Evolutionary conservation across 2,888 invertebrate genomes (phyloP), one percentile per base, ranked within the genome.

Genomic region (Eulithis testata): DNA sequence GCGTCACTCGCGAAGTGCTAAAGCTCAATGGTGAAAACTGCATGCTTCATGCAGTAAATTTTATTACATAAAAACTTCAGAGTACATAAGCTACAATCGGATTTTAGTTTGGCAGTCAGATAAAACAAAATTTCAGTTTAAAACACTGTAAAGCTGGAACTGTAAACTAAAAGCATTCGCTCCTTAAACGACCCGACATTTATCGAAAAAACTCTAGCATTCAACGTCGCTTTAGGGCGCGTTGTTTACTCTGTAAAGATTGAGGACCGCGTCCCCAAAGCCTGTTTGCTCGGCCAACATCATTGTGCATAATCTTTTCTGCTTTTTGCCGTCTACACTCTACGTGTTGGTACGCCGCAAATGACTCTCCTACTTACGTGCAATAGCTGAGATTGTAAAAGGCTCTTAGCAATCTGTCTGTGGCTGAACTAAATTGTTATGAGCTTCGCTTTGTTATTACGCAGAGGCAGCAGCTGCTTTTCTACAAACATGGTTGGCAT

Each of bases 261-360:
- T 82, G 84, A 80, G 78, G 76, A 75, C 51, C 79, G 76, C 74
- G 80, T 75, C 73, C 76, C 71, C 74, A 70, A 76, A 78, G 71
- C 73, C 75, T 87, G 82, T 89, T 87, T 85, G 78, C 85, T 79
- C 61, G 74, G 84, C 79, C 82, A 89, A 90, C 87, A 87, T 80
- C 85, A 80, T 83, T 83, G 82, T 80, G 84, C 84, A 85, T 89
- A 88, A 88, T 88, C 86, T 86, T 81, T 84, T 86, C 82, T 52
- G 78, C 82, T 84, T 83, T 77, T 80, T 77, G 73, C 75, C 21
- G 51, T 51, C 59, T 21, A 21, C 27, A 47, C 50, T 57, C 40
- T 55, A 50, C 53, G 50, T 45, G 66, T 81, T 79, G 75, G 80
- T 75, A 65, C 72, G 70, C 71, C 70, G 73, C 79, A 80, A 79